A percentile compares a stretch with the other conserved stretches of the same genome.
These are phyloP conservation scores for Drosophila atroscutellata DNA, from an alignment of 2,888 invertebrate species.

Conservation along the genomic window DNA sequence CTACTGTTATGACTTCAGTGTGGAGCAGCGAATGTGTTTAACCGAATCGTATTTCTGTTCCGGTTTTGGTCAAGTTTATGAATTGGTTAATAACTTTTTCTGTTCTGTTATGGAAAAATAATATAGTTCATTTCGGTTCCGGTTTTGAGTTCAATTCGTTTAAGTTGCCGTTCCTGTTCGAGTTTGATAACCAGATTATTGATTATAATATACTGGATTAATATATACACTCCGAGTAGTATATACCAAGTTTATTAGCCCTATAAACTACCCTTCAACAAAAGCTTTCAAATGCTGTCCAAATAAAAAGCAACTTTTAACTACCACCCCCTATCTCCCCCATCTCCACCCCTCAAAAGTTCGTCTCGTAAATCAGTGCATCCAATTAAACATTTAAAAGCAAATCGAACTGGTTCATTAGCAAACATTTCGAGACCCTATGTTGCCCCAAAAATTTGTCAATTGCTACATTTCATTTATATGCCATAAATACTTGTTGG, in stretches of 20 bases:
- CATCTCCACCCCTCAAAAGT: fast-evolving
- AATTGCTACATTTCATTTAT: slow-evolving; percentile 64
- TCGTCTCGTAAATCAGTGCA: slow-evolving; percentile 1
- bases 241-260: background rate
- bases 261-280: background rate
- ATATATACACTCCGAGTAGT: no score
- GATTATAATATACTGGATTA: background rate
- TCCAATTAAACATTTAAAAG: slow-evolving; percentile 66
- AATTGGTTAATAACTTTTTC: background rate
- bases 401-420: slow-evolving; percentile 72
- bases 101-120: background rate
- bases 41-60: background rate
- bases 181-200: no score
- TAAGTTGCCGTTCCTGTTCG: background rate
- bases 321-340: background rate
- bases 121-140: background rate
- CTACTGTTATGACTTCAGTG: background rate
- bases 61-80: background rate
- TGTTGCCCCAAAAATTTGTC: slow-evolving; percentile 23
- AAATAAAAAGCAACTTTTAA: background rate
- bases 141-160: background rate
- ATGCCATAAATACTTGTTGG: slow-evolving; percentile 72
- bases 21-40: background rate
- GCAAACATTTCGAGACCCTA: slow-evolving; percentile 63
- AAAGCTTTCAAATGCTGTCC: background rate